Percentiles rank a stretch among this genome's conserved stretches.
phyloP scores from a whole-genome alignment of 2,797 vertebrate species.

The Sarcoramphus papa region DNA sequence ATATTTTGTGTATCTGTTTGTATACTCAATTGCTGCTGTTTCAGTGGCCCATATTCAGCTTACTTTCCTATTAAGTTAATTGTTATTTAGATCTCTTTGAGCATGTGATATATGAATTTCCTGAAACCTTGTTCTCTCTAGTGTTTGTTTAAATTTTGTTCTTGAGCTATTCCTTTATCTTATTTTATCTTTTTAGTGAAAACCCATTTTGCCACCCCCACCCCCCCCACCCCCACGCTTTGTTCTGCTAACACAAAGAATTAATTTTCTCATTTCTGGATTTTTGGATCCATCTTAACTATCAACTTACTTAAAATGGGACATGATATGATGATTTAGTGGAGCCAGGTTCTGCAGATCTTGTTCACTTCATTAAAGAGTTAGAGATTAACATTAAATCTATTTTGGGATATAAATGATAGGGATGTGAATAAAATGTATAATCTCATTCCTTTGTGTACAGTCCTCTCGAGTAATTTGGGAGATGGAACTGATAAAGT shows the following conservation, averaged over 20 bases:
- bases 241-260: background rate
- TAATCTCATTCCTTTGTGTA: constrained; percentile 25
- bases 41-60: background rate
- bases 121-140: background rate
- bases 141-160: background rate
- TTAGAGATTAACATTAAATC: background rate
- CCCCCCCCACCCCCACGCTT: background rate
- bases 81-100: background rate
- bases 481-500: background rate
- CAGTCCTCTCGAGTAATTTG: background rate
- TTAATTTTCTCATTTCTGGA: background rate
- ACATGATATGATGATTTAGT: background rate
- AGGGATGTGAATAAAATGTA: background rate
- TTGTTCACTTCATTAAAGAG: background rate
- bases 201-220: background rate
- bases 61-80: background rate
- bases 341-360: background rate
- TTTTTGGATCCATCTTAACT: background rate
- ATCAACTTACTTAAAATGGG: background rate
- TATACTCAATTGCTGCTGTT: background rate
- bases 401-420: constrained; percentile 3
- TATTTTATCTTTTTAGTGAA: background rate
- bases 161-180: background rate
- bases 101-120: background rate
- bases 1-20: background rate